Conservation (phyloP, 2,797 vertebrate species). For the Schizopygopsis malacanthus region DNA sequence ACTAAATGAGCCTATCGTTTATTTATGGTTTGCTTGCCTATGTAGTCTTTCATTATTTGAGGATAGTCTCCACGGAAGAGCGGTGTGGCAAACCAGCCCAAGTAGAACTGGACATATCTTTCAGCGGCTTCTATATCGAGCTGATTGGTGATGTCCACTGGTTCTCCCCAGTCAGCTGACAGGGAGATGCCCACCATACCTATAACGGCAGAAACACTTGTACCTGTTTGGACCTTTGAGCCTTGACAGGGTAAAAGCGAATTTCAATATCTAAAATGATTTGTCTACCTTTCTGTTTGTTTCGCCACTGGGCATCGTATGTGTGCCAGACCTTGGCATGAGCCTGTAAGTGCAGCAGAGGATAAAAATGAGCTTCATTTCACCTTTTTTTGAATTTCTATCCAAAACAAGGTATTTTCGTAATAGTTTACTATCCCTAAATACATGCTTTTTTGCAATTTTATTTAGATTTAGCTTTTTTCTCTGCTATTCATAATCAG, state of each 20-base stretch:
- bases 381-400: neutral
- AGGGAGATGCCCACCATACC: slow-evolving; percentile 90
- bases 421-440: neutral
- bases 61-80: slow-evolving; percentile 92
- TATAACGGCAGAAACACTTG: slow-evolving; percentile 63
- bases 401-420: neutral
- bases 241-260: neutral
- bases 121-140: slow-evolving; percentile 86
- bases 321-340: slow-evolving; percentile 90
- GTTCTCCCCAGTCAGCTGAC: slow-evolving; percentile 88
- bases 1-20: neutral
- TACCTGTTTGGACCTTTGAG: slow-evolving; percentile 15
- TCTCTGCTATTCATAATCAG: neutral
- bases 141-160: slow-evolving; percentile 83
- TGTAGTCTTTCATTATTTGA: slow-evolving; percentile 89
- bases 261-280: neutral
- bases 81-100: slow-evolving; percentile 93
- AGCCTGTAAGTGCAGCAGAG: slow-evolving; percentile 75
- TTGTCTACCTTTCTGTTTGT: slow-evolving; percentile 85
- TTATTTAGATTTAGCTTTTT: neutral
- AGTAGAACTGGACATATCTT: slow-evolving; percentile 88
- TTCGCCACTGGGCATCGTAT: slow-evolving; percentile 84
- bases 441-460: neutral
- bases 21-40: slow-evolving; percentile 72
- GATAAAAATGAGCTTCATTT: slow-evolving; percentile 28